Evolutionary conservation across 64 coral and sea anemone genomes (phyloP).

Genomic region (Dendronephthya gigantea): DNA sequence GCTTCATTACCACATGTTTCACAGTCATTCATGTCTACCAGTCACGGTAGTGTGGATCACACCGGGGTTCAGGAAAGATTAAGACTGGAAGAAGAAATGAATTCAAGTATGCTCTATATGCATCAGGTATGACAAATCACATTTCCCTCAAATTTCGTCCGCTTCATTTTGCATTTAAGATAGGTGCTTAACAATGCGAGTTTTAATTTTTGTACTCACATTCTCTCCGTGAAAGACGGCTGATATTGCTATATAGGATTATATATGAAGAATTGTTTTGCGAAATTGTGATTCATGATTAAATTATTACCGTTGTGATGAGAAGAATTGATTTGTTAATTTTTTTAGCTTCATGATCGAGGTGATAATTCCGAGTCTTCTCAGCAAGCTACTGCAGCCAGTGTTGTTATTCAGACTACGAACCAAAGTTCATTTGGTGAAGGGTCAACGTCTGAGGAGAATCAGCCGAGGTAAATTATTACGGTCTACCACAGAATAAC

Average conservation of each 20-base stretch:
- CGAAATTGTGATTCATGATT: too few species aligned
- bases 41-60: slow-evolving; percentile 26
- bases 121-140: slow-evolving; percentile 46
- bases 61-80: slow-evolving; percentile 56
- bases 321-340: too few species aligned
- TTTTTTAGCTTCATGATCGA: neutral
- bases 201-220: too few species aligned
- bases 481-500: too few species aligned
- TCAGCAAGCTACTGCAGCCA: neutral
- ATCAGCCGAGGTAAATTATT: too few species aligned
- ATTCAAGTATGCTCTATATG: slow-evolving; percentile 89
- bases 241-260: too few species aligned
- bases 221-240: too few species aligned
- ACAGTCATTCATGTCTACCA: slow-evolving; percentile 36
- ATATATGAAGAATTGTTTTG: too few species aligned
- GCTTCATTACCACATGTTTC: neutral
- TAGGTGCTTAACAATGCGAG: too few species aligned
- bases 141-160: neutral
- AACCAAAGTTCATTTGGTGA: neutral
- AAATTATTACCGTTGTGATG: too few species aligned
- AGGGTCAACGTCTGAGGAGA: neutral
- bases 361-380: neutral
- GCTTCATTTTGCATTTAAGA: too few species aligned
- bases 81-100: slow-evolving; percentile 66
- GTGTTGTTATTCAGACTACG: neutral